These are phyloP conservation scores for Styela clava DNA, from an alignment of 23 tunicate genomes.

Conservation along the genomic window DNA sequence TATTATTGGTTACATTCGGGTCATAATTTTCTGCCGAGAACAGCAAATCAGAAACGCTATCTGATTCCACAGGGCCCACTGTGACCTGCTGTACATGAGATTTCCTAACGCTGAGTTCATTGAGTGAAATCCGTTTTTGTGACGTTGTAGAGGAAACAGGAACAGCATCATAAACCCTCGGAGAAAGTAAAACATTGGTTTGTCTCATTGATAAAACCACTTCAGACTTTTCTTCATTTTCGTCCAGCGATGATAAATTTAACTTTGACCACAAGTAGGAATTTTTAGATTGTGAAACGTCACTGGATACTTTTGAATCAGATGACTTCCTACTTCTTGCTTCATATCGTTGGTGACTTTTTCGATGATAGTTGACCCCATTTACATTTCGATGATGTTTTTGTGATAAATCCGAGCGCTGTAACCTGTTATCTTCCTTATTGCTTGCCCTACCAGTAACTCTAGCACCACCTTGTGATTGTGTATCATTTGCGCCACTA, in stretches of 20 bases:
- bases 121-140: background rate
- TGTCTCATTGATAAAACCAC: background rate
- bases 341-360: background rate
- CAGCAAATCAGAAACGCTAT: background rate
- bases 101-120: background rate
- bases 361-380: background rate
- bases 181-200: background rate
- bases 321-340: background rate
- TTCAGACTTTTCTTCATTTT: background rate
- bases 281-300: background rate
- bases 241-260: background rate
- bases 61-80: conserved; percentile 7
- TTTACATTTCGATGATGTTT: no score
- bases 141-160: background rate
- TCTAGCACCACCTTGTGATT: background rate
- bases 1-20: no score
- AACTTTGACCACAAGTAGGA: background rate
- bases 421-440: background rate
- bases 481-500: no score
- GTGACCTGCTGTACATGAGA: conserved; percentile 1
- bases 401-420: no score
- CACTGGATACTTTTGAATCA: background rate
- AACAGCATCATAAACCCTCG: background rate
- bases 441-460: background rate
- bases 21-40: background rate